Evolutionary conservation across 2,888 invertebrate species (phyloP).

Genomic region (Esperia sulphurella): DNA sequence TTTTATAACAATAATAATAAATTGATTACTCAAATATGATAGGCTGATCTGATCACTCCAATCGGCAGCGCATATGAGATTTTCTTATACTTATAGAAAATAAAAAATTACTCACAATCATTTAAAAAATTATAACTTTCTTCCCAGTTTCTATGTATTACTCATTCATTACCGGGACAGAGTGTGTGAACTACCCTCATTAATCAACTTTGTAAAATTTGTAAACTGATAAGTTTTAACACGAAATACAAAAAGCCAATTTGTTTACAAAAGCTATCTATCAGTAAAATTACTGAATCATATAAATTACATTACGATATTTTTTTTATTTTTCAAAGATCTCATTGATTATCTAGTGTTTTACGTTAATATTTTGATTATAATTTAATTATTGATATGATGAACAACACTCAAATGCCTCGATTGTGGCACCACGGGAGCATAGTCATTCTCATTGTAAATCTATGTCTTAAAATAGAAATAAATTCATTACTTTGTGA

Average conservation of each 20-base stretch:
- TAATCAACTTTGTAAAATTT: no score
- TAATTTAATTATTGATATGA: constrained; percentile 25
- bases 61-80: no score
- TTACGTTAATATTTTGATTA: neutral
- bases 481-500: constrained; percentile 32
- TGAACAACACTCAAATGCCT: constrained; percentile 30
- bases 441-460: constrained; percentile 10
- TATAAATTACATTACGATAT: neutral
- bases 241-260: constrained; percentile 31
- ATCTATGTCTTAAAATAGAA: neutral
- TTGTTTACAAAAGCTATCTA: constrained; percentile 46
- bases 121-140: no score
- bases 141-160: no score
- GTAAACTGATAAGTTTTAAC: neutral
- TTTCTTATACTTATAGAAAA: no score
- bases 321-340: no score
- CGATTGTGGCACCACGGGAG: constrained; percentile 52
- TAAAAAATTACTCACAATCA: no score
- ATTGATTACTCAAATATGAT: no score
- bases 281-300: neutral
- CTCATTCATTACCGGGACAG: no score
- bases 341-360: no score
- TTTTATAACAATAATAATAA: no score
- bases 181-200: neutral
- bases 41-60: no score